Evolutionary conservation across 1,140 invertebrate species (phyloP), one percentile per base, ranked within the genome.

Genomic region (Cecropterus lyciades): DNA sequence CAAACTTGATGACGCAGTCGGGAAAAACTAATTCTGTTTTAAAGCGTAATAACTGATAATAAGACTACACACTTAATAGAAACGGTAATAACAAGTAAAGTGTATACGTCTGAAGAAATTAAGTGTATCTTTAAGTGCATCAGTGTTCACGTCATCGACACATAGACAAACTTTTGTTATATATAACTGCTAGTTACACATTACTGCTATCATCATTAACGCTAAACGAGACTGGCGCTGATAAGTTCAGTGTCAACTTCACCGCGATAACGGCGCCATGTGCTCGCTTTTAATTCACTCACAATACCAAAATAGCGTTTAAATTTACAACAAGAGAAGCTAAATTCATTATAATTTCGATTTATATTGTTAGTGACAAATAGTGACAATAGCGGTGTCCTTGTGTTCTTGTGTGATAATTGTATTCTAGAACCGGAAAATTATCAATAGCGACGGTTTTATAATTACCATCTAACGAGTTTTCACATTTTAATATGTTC

Each of bases 231-330:
- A 64, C 62, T 24, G 40, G 45, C 40, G 40, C 16, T 69, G 76
- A 78, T 78, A 75, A 78, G 46, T 73, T 73, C 73, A 78, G 75
- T 78, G 75, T 73, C 68, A 66, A 62, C 56, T 48, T 15, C 43
- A 16, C 10, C 24, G 43, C 48, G 56, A 60, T 60, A 60, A 46
- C 15, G 6, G 13, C 43, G 30, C 45, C 27, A 37, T 60, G 43
- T 33, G 56, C 5, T 30, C 45, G 20, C 42, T 0, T 30, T 45
- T 6, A 33, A 30, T 5, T 51, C 20, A 40, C 3, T 40, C 3
- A 40, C 3, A 2, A n/a, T 4, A 55, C 33, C 10, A 55, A 55
- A 40, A 40, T 55, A 55, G 52, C 15, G 37, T 40, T 17, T 55
- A 55, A 55, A 40, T 55, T 55, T 15, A 40, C 11, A 10, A n/a